Base-by-base conservation (phyloP, 2,797 vertebrate genomes). In the Ptychadena robeensis region DNA sequence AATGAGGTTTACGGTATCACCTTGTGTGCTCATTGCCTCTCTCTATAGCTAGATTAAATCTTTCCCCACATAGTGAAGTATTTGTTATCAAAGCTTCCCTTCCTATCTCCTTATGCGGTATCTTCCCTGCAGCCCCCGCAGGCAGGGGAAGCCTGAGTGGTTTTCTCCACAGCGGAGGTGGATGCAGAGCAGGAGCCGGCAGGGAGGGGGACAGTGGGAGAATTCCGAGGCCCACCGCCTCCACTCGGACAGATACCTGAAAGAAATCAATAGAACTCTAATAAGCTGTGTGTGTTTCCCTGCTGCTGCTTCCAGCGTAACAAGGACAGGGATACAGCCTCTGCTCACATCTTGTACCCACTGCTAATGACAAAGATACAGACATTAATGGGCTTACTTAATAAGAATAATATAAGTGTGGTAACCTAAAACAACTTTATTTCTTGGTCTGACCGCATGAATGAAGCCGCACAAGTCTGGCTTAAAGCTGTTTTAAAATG, bases 71-170 rank as follows among this genome's bases (percentile, higher is more conserved):
- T 69, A 69, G 61, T n/a, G 28, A 73, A 30, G 38, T 35, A 31
- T 61, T 28, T 63, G 65, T 59, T 44, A 38, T 37, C 44, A 32
- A 22, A 59, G 75, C 69, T 67, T 83, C 74, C 63, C 68, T 59
- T 83, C 80, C 48, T 27, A 81, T 67, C 80, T 27, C 38, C 72
- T 38, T 81, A 63, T 82, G 71, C 71, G 82, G 76, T 83, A 79
- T 83, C 65, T 73, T 79, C 82, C 61, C 53, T 67, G 11, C 69
- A 71, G 69, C 82, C 82, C 82, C 82, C 82, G 76, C 77, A 80
- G 44, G 64, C 71, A 85, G 77, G 78, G 82, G 78, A 85, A 85
- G 78, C 82, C 82, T 77, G 35, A 64, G 66, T 84, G 77, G 71
- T 80, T 84, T 57, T 84, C 77, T 84, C 77, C 44, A 48, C 14